phyloP scores from a whole-genome alignment of 2,888 invertebrate genomes.

The Melitaea athalia region DNA sequence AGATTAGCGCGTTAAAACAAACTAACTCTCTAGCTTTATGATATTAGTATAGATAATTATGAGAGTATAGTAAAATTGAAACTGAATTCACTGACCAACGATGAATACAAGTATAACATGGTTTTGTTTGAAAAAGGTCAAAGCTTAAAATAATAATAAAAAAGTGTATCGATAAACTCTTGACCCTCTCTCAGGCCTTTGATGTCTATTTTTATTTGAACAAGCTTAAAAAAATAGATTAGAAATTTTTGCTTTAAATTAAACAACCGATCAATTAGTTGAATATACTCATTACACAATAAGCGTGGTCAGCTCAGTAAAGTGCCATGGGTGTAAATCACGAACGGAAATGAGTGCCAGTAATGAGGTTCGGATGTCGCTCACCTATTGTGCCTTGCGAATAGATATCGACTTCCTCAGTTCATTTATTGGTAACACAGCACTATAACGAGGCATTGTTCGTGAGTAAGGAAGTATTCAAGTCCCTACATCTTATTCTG shows the following conservation, averaged over 20 bases:
- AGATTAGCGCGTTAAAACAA: too few relatives aligned
- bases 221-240: background rate
- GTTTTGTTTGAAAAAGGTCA: too few relatives aligned
- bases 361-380: conserved; percentile 83
- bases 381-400: conserved; percentile 81
- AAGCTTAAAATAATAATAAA: background rate
- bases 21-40: too few relatives aligned
- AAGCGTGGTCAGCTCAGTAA: conserved; percentile 57
- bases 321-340: conserved; percentile 69
- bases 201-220: background rate
- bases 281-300: conserved; percentile 43
- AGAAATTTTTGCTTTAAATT: conserved; percentile 13
- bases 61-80: too few relatives aligned
- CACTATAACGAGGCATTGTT: conserved; percentile 77
- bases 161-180: background rate
- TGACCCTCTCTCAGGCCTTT: background rate
- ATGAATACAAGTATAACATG: too few relatives aligned
- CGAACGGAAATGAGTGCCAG: conserved; percentile 76
- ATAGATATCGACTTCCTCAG: conserved; percentile 81
- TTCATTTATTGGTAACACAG: conserved; percentile 69
- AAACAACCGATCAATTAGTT: conserved; percentile 31
- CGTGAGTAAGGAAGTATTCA: conserved; percentile 56
- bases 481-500: conserved; percentile 60
- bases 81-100: too few relatives aligned
- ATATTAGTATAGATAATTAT: too few relatives aligned